These are phyloP conservation scores for Carcharodon carcharias DNA, from an alignment of 2,797 vertebrate genomes.

Conservation along the genomic window DNA sequence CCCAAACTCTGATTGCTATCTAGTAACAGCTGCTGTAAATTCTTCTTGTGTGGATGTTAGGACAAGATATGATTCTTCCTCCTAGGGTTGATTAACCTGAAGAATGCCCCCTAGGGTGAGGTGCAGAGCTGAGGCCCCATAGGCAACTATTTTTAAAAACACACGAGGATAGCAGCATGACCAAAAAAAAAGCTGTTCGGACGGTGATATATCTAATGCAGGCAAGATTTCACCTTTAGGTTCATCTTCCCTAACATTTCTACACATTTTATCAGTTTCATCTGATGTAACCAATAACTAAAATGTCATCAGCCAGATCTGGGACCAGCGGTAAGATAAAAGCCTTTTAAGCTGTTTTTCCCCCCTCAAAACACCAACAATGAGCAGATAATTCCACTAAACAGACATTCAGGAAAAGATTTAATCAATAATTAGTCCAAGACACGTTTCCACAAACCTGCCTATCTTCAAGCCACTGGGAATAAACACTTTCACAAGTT, in stretches of 20 bases:
- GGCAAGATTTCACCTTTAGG: not conserved
- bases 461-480: not conserved
- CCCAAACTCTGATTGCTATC: not conserved
- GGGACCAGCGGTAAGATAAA: not conserved
- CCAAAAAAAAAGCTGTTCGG: not conserved
- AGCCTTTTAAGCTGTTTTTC: not conserved
- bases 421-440: not conserved
- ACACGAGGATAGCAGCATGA: not conserved
- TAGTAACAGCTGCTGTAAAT: not conserved
- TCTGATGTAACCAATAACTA: not conserved
- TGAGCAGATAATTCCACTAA: not conserved
- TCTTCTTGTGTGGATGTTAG: not conserved
- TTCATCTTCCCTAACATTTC: not conserved
- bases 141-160: not conserved
- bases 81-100: not conserved
- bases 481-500: not conserved
- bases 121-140: not conserved
- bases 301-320: conserved; percentile 4
- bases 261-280: not conserved
- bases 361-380: not conserved
- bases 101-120: not conserved
- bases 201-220: not conserved
- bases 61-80: not conserved
- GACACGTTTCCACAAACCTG: not conserved
- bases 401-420: not conserved